Evolutionary conservation across 2,888 invertebrate genomes (phyloP).

Genomic region (Dione juno): DNA sequence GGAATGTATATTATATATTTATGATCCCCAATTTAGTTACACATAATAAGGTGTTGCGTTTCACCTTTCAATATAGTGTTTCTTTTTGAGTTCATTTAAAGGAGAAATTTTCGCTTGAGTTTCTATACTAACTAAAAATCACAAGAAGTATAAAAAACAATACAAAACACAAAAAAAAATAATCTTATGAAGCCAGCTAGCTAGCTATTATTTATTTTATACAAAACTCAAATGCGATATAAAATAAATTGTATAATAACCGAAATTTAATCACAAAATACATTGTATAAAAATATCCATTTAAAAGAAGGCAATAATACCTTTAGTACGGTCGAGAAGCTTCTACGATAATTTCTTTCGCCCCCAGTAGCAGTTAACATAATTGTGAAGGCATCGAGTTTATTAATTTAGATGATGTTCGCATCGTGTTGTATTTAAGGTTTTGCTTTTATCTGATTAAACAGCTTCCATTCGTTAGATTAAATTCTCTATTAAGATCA

Average conservation of each 20-base stretch:
- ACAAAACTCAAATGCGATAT: not conserved
- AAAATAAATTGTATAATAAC: not conserved
- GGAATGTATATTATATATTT: no score
- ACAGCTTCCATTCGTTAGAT: conserved; percentile 41
- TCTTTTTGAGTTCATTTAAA: no score
- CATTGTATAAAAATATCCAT: conserved; percentile 6
- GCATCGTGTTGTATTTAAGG: conserved; percentile 39
- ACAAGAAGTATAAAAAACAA: no score
- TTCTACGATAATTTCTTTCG: conserved; percentile 35
- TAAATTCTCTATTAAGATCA: conserved; percentile 24
- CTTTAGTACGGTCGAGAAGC: conserved; percentile 28
- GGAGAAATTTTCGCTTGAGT: no score
- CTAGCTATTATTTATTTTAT: no score
- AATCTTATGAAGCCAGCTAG: no score
- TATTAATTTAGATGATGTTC: conserved; percentile 42
- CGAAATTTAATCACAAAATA: not conserved
- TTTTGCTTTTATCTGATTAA: conserved; percentile 43
- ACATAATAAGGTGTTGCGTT: no score
- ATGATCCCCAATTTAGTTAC: no score
- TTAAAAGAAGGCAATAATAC: conserved; percentile 20
- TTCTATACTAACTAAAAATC: no score
- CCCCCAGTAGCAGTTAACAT: conserved; percentile 38
- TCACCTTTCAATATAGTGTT: no score
- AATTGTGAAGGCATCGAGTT: conserved; percentile 40
- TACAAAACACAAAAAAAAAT: no score